Evolutionary conservation across 2,113 vertebrate genomes (phyloP), one percentile per base, ranked within the genome.

Genomic region (Psephotus haematonotus): DNA sequence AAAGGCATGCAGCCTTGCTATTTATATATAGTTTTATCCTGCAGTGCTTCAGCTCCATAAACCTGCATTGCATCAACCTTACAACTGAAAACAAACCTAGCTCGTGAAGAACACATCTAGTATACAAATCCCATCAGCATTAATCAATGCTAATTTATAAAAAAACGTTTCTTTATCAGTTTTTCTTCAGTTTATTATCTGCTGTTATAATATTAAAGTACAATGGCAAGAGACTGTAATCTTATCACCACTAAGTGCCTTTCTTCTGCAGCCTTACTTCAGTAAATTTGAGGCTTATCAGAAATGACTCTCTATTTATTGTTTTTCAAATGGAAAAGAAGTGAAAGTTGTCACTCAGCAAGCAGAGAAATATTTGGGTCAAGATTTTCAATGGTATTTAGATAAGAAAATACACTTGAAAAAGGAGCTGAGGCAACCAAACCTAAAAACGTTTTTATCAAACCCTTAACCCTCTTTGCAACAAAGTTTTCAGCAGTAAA

Each of bases 241-340:
- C 33, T 79, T 13, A 88, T 55, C 27, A 63, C 3, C 22, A 27
- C 11, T 82, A 50, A 82, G 83, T 63, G 7, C 4, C 4, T 60
- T 91, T 78, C 43, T 88, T 84, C 15, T 28, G 17, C 68, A 17
- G 33, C 28, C 9, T 93, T 85, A 68, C 28, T 52, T 23, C 24
- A 67, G 59, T 94, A 81, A 50, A 90, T 75, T 49, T 64, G 23
- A 87, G 24, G 11, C 3, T 92, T 86, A 63, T 62, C 33, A 87
- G 65, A 92, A 95, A 78, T 64, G 35, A 64, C 4, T 88, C 33
- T 63, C 25, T 91, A 68, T 35, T 76, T 23, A 64, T 64, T 71
- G 49, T 80, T 96, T 88, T 93, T 85, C 76, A 94, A 89, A 65
- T 39, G 19, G 65, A 81, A 86, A 64, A 63, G 3, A 90, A 78